phyloP scores from a whole-genome alignment of 1,140 invertebrate genomes.

The Hesperophylax magnus region DNA sequence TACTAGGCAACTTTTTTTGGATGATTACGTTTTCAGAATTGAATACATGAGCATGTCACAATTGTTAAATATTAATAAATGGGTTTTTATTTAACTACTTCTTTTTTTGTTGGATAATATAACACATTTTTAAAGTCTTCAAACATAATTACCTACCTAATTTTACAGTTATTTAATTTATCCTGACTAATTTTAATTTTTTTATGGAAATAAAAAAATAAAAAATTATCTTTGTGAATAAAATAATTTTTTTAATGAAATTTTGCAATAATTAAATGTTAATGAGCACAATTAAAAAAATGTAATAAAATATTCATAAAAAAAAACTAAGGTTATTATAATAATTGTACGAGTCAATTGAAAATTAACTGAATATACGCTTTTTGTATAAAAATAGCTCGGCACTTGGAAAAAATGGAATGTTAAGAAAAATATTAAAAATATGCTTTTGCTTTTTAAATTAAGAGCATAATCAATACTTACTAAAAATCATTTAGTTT shows the following conservation, averaged over 20 bases:
- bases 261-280: conserved; percentile 57
- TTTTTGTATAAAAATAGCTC: neutral
- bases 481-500: too few species aligned
- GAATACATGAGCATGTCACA: too few species aligned
- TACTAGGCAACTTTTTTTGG: too few species aligned
- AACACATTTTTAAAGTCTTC: neutral
- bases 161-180: neutral
- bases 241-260: conserved; percentile 48
- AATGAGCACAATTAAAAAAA: conserved; percentile 54
- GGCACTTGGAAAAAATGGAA: too few species aligned
- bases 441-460: too few species aligned
- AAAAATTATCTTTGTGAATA: neutral
- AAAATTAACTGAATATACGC: neutral
- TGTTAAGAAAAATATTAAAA: too few species aligned
- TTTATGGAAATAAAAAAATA: too few species aligned
- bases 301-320: neutral
- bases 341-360: conserved; percentile 2
- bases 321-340: neutral
- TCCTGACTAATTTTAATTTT: neutral
- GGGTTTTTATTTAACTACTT: too few species aligned
- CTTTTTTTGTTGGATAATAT: too few species aligned
- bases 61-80: too few species aligned
- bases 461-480: too few species aligned
- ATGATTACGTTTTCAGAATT: too few species aligned
- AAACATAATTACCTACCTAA: neutral